phyloP scores from a whole-genome alignment of 2,797 vertebrate genomes.

The Semaprochilodus insignis region DNA sequence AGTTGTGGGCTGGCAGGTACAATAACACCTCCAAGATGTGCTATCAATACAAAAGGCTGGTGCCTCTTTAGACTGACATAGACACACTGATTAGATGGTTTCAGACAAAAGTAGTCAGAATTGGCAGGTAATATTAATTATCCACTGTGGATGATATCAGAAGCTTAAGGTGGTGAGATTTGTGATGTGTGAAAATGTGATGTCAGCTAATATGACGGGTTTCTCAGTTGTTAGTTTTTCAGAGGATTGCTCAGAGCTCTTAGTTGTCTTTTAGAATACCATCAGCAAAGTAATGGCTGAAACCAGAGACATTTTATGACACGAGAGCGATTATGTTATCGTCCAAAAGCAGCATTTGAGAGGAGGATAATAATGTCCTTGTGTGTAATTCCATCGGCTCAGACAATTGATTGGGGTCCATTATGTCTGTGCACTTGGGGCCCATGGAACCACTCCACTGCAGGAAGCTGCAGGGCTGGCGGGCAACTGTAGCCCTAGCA shows the following conservation, averaged over 20 bases:
- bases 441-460: slow-evolving; percentile 62
- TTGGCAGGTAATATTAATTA: background rate
- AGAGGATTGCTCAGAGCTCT: slow-evolving; percentile 32
- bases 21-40: background rate
- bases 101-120: background rate
- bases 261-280: slow-evolving; percentile 23
- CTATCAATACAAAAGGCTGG: background rate
- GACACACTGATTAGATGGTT: slow-evolving; percentile 15
- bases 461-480: slow-evolving; percentile 60
- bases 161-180: slow-evolving; percentile 28
- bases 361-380: slow-evolving; percentile 62
- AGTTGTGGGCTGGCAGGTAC: slow-evolving; percentile 92
- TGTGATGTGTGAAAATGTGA: slow-evolving; percentile 29
- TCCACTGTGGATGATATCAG: slow-evolving; percentile 2
- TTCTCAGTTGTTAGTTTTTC: slow-evolving; percentile 34
- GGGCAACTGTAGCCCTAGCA: slow-evolving; percentile 50
- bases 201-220: slow-evolving; percentile 9
- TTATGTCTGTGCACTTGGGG: slow-evolving; percentile 61
- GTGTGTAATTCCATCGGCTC: slow-evolving; percentile 69
- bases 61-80: slow-evolving; percentile 9
- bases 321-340: slow-evolving; percentile 52
- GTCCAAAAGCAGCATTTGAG: slow-evolving; percentile 51
- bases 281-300: slow-evolving; percentile 45
- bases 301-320: slow-evolving; percentile 57
- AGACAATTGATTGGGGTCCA: slow-evolving; percentile 69